phyloP scores from a whole-genome alignment of 2,113 vertebrate species.

The human (Homo sapiens) region DNA sequence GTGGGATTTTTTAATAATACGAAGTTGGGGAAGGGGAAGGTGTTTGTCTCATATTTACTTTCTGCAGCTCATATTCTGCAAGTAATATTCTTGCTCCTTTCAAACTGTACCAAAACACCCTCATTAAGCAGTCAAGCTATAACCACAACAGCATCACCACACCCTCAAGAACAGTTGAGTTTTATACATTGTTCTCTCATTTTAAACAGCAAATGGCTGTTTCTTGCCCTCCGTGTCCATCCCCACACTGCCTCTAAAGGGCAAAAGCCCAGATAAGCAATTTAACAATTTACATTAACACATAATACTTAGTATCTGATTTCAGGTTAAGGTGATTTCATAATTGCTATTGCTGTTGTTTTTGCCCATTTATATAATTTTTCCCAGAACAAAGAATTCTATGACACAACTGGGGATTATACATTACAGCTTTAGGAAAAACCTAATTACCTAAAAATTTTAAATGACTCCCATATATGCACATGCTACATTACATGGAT shows the following conservation, averaged over 20 bases:
- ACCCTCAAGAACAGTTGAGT: too few species aligned
- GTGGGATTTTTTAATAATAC: background rate
- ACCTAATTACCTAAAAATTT: background rate
- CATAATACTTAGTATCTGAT: background rate
- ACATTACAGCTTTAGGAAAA: background rate
- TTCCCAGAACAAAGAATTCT: background rate
- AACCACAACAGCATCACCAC: background rate
- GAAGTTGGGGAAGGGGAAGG: background rate
- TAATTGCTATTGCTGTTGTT: background rate
- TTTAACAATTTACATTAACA: background rate
- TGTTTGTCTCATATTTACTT: background rate
- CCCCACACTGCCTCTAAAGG: background rate
- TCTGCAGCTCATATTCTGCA: background rate
- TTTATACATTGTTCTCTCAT: background rate
- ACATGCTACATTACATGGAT: background rate
- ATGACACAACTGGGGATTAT: background rate
- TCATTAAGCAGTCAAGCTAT: background rate
- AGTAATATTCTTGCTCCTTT: background rate
- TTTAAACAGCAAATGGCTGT: background rate
- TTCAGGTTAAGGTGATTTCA: background rate
- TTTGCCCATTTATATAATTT: background rate
- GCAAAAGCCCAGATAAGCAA: background rate
- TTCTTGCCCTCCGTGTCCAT: background rate
- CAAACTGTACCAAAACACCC: background rate
- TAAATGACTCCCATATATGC: background rate